These are phyloP conservation scores for Helogale parvula DNA, from an alignment of 2,113 vertebrate genomes.

Conservation along the genomic window DNA sequence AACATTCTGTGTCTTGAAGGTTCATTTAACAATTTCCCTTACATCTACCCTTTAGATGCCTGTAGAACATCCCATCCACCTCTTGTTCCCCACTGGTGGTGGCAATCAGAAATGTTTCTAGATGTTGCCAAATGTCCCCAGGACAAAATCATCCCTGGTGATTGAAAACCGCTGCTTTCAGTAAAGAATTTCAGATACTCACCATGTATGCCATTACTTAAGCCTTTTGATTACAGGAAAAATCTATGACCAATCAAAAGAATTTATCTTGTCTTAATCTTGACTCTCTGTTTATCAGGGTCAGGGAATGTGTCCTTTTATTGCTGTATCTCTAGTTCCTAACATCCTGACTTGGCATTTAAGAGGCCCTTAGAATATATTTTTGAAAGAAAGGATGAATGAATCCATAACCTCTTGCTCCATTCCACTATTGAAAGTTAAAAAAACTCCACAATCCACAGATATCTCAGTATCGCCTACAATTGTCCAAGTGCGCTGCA, in stretches of 20 bases:
- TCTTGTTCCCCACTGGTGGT: background rate
- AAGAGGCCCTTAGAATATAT: background rate
- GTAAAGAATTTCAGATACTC: background rate
- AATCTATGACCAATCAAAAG: background rate
- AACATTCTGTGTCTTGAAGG: background rate
- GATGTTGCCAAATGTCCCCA: background rate
- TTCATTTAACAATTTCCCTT: background rate
- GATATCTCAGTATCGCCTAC: background rate
- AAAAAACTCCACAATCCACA: background rate
- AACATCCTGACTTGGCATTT: background rate
- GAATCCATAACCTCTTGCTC: background rate
- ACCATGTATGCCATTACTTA: background rate
- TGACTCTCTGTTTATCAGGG: background rate
- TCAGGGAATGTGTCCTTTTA: background rate
- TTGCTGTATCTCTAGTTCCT: background rate
- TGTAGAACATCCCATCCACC: rapidly evolving
- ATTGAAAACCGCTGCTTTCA: background rate
- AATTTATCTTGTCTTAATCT: background rate
- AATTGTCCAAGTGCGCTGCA: background rate
- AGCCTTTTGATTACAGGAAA: background rate
- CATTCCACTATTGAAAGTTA: background rate
- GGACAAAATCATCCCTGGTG: background rate
- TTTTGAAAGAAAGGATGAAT: background rate
- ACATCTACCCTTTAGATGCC: background rate
- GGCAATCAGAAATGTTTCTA: background rate